Base-by-base conservation (phyloP, 2,113 vertebrate genomes). In the Lagopus muta region DNA sequence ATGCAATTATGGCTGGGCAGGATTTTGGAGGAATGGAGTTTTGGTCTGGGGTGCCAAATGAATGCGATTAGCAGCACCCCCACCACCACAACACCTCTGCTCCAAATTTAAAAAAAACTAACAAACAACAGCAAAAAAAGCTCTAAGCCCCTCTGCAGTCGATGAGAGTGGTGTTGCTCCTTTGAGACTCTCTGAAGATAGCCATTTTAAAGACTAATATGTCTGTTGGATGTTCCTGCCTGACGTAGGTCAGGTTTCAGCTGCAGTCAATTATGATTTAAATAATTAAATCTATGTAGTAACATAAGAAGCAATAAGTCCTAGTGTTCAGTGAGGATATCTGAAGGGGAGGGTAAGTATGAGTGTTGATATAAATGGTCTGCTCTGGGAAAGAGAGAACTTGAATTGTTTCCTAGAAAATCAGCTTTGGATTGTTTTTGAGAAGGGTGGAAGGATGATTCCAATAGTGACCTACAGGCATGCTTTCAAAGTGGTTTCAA, bases 21-120 rank as follows among this genome's bases (percentile, higher is more conserved):
- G 36, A 50, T 88, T 91, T 50, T 87, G 47, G 32, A 70, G 52
- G 70, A 85, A 47, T 30, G 38, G 27, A n/a, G 17, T 6, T 91
- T 93, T 90, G 70, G 19, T 42, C 38, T 82, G 78, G 19, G 24
- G n/a, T 86, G 81, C 55, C 66, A 88, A 94, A 81, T 71, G 30
- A 27, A 71, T 91, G 36, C 48, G 1, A 11, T 82, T 78, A 40
- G 57, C 8, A 60, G 18, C 25, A 12, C 21, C 6, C 8, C 13
- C 22, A 16, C 21, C 6, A 10, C 11, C 6, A 3, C 14, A 13
- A 27, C 8, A 17, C 20, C 3, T 1, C 8, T 1, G 6, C 14
- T 7, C 22, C 17, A 3, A 13, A 70, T n/a, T 58, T 32, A 40
- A 54, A 5, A n/a, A 52, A 52, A 55, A 12, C 13, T 54, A 54